Percentiles rank a stretch among this genome's conserved stretches.
These are phyloP conservation scores for Plebejus argus DNA, from an alignment of 2,888 invertebrate species.

Conservation along the genomic window DNA sequence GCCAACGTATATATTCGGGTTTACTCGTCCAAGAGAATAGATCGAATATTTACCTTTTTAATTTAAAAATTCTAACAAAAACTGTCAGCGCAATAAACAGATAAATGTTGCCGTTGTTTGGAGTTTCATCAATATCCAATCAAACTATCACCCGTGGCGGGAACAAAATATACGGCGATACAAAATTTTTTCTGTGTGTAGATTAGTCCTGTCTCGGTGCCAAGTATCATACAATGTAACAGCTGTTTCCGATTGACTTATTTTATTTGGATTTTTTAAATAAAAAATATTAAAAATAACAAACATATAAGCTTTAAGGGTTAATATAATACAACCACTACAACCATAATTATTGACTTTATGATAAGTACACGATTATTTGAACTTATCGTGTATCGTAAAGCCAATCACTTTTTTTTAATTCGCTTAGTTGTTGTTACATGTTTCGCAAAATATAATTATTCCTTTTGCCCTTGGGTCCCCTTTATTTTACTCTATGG, in stretches of 20 bases:
- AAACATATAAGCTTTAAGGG: not conserved
- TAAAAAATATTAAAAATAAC: too few relatives aligned
- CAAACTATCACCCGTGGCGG: slow-evolving; percentile 27
- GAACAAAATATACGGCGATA: slow-evolving; percentile 21
- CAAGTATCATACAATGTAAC: slow-evolving; percentile 5
- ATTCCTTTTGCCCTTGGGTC: not conserved
- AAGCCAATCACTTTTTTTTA: not conserved
- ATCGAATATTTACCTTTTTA: not conserved
- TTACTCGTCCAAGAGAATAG: not conserved
- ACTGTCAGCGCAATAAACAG: slow-evolving; percentile 29
- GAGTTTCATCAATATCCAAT: slow-evolving; percentile 31
- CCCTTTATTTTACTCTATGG: too few relatives aligned
- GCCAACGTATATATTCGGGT: not conserved
- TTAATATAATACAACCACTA: not conserved
- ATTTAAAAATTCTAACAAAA: slow-evolving; percentile 20
- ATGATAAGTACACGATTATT: not conserved
- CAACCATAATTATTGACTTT: too few relatives aligned
- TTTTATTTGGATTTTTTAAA: not conserved
- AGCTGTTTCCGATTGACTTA: slow-evolving; percentile 18
- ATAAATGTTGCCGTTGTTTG: slow-evolving; percentile 29
- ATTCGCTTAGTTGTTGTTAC: not conserved
- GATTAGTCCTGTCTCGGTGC: slow-evolving; percentile 19
- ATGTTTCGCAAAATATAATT: too few relatives aligned
- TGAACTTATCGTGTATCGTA: not conserved
- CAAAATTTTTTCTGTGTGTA: slow-evolving; percentile 19